phyloP scores from a whole-genome alignment of 30 jellyfish, hydroid and myxozoan species.

The Cassiopea xamachana region DNA sequence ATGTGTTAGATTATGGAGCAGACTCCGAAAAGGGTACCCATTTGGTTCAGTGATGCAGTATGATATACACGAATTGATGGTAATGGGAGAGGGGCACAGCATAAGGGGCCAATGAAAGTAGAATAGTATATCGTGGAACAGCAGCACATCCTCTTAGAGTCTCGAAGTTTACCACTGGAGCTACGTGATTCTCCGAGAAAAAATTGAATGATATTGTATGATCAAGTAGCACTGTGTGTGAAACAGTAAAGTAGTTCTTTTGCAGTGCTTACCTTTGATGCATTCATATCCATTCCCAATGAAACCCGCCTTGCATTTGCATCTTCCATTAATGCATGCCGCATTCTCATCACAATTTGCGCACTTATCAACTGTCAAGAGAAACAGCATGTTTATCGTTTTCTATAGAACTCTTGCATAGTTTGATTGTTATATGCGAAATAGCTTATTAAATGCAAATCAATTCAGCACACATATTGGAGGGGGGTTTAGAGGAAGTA shows the following conservation, averaged over 20 bases:
- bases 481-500: too few relatives aligned
- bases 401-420: not conserved
- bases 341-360: slow-evolving; percentile 87
- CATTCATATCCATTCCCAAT: slow-evolving; percentile 95
- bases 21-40: too few relatives aligned
- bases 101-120: not conserved
- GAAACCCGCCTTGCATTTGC: slow-evolving; percentile 87
- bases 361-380: slow-evolving; percentile 84
- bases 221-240: too few relatives aligned
- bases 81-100: not conserved
- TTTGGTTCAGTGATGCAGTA: too few relatives aligned
- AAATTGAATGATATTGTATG: too few relatives aligned
- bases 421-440: not conserved
- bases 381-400: not conserved
- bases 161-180: too few relatives aligned
- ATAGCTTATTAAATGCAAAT: too few relatives aligned
- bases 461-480: too few relatives aligned
- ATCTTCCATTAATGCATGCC: slow-evolving; percentile 75
- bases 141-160: too few relatives aligned
- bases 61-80: too few relatives aligned
- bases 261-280: slow-evolving; percentile 62
- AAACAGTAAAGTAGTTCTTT: not conserved
- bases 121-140: not conserved
- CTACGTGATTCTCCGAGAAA: too few relatives aligned
- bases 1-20: too few relatives aligned